Evolutionary conservation across 2,113 vertebrate genomes (phyloP), one percentile per base, ranked within the genome.

Genomic region (Charina bottae): DNA sequence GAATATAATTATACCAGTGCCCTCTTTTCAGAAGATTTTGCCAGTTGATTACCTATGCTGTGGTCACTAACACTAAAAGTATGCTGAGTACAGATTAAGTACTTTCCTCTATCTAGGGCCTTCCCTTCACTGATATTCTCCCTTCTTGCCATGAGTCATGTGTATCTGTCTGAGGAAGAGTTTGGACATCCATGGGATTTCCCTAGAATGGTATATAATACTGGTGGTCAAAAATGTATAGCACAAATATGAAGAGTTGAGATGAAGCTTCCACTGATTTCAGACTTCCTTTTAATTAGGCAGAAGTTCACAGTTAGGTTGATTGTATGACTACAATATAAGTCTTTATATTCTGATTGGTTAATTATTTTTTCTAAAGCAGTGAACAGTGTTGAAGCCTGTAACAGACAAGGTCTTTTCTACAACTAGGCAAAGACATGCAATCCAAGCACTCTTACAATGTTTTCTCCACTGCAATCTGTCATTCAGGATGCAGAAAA

Each of bases 401-500:
- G 33, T 3, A 72, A 87, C 7, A 10, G 33, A 23, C 11, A 7
- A 64, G 33, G 53, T 9, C 83, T 33, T 54, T 87, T 46, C 21
- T 87, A 37, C 11, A 28, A 59, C 8, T 19, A 15, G 58, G 37
- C 8, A 15, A 12, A 46, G 24, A 42, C 17, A 0, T 83, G 58
- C 85, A 68, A 94, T 90, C 90, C 53, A 90, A 93, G 87, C 2
- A 1, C 64, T 93, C 0, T 2, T 93, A 91, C 83, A 59, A 94
- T 94, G 83, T 93, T 83, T 12, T 37, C 85, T 59, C 92, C 2
- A 83, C 89, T 28, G 62, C 94, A 90, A 91, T 90, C 78, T 89
- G 49, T 92, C 95, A 93, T 85, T 95, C 78, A 56, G 90, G 92
- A 89, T 96, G 94, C 95, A 92, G 92, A 87, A 96, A 95, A 85